These are phyloP conservation scores for Sicus ferrugineus DNA, from an alignment of 2,888 invertebrate species.

Conservation along the genomic window DNA sequence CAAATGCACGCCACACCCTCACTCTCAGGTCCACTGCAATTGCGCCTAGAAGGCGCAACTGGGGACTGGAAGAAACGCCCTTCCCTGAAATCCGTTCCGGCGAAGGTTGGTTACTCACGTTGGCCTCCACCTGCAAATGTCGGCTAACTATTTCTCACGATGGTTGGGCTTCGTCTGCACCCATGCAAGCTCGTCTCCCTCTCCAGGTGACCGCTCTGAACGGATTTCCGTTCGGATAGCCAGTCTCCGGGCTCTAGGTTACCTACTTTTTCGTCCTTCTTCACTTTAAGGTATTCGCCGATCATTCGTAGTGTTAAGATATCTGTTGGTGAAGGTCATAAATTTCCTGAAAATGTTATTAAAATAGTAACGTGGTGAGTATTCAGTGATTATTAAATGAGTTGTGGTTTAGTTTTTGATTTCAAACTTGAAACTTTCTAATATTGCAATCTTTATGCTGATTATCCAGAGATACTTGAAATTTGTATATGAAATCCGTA, in stretches of 20 bases:
- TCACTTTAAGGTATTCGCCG: background rate
- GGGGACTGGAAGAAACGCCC: no score
- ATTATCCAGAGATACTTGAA: no score
- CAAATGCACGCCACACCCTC: constrained; percentile 23
- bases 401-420: no score
- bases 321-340: background rate
- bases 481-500: no score
- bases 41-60: constrained; percentile 14
- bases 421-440: no score
- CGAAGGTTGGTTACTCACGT: background rate
- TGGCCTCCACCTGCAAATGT: constrained; percentile 34
- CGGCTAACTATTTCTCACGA: constrained; percentile 45
- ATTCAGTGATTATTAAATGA: background rate
- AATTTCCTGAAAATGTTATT: background rate
- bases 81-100: background rate
- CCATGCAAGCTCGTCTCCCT: constrained; percentile 10
- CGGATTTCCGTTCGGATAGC: background rate
- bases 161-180: constrained; percentile 33
- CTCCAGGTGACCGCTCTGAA: constrained; percentile 13
- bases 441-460: no score
- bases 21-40: constrained; percentile 1
- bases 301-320: background rate
- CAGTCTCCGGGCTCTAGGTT: constrained; percentile 32
- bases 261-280: background rate
- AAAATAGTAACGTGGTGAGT: no score